A percentile compares a stretch with the other conserved stretches of the same genome.
Evolutionary conservation across 2,113 vertebrate species (phyloP).

Genomic region (Bubo bubo): DNA sequence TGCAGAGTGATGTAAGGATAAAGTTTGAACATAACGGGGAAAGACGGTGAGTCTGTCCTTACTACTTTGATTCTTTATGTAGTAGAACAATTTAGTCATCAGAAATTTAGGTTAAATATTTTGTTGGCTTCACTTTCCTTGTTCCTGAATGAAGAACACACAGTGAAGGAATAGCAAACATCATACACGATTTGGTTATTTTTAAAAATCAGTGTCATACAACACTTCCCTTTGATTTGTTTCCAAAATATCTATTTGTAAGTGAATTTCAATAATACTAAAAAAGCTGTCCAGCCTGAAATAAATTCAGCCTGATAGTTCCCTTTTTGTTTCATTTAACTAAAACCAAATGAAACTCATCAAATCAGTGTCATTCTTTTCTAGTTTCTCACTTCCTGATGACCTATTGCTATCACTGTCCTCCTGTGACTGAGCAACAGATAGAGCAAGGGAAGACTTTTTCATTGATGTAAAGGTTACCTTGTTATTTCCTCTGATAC

Average conservation of each 20-base stretch:
- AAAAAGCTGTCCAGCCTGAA: neutral
- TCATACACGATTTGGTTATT: neutral
- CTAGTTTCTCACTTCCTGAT: constrained; percentile 19
- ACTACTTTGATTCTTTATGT: neutral
- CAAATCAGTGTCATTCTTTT: neutral
- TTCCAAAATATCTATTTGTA: neutral
- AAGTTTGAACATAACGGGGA: constrained; percentile 96
- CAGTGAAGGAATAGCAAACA: neutral
- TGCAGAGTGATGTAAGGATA: constrained; percentile 92
- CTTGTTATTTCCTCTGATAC: neutral
- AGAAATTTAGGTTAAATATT: neutral
- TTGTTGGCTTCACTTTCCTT: neutral
- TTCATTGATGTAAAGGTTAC: neutral
- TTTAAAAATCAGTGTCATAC: neutral
- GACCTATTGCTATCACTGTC: neutral
- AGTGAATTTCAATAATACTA: neutral
- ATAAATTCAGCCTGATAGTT: neutral
- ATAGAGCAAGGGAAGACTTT: neutral
- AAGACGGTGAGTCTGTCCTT: constrained; percentile 82
- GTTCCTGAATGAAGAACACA: neutral
- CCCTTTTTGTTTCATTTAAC: neutral
- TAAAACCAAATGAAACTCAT: neutral
- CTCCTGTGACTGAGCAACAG: constrained; percentile 1
- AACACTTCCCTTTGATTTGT: neutral
- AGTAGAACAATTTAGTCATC: neutral